Evolutionary conservation across 2,888 invertebrate species (phyloP).

Genomic region (Hydriomena furcata): DNA sequence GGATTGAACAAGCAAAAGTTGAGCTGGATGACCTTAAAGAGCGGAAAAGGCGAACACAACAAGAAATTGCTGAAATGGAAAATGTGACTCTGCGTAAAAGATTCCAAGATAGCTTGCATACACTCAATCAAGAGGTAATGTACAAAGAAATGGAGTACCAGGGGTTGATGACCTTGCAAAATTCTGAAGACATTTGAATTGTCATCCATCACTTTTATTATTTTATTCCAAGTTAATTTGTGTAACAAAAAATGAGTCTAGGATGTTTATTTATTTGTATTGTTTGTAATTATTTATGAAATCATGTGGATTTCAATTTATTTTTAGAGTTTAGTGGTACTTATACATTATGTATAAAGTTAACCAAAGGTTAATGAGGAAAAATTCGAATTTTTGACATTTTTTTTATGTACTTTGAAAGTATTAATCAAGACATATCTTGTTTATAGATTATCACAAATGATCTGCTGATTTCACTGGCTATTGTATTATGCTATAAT

Average conservation of each 20-base stretch:
- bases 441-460: not conserved
- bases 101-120: slow-evolving; percentile 91
- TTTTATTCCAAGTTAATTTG: not conserved
- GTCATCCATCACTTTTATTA: no score
- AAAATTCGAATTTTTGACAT: slow-evolving; percentile 3
- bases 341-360: not conserved
- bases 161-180: slow-evolving; percentile 66
- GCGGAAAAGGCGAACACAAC: slow-evolving; percentile 90
- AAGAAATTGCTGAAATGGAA: slow-evolving; percentile 93
- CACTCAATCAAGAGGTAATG: slow-evolving; percentile 90
- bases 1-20: slow-evolving; percentile 88
- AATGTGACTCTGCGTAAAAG: slow-evolving; percentile 92
- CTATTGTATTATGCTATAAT: not conserved
- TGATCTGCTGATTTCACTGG: slow-evolving; percentile 1
- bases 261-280: not conserved
- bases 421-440: slow-evolving; percentile 8
- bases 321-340: not conserved
- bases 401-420: slow-evolving; percentile 2
- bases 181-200: slow-evolving; percentile 68
- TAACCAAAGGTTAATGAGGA: slow-evolving; percentile 3
- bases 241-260: not conserved
- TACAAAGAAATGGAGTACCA: slow-evolving; percentile 89
- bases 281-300: not conserved
- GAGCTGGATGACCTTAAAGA: slow-evolving; percentile 90
- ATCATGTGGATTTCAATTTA: not conserved